phyloP scores from a whole-genome alignment of 2,888 invertebrate genomes.

The Perizoma flavofasciatum region DNA sequence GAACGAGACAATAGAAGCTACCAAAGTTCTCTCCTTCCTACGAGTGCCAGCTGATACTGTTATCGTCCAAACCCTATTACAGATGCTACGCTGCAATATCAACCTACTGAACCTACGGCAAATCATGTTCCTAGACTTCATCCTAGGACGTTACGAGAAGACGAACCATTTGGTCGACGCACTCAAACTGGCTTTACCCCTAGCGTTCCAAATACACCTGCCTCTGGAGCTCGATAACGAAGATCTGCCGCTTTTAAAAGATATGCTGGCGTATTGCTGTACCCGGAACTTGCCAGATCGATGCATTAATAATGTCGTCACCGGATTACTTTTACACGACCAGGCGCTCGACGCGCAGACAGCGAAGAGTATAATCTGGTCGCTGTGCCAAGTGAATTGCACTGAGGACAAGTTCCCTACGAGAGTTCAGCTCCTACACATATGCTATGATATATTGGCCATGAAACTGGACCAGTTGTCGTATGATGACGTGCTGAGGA shows the following conservation, averaged over 20 bases:
- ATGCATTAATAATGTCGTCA: constrained; percentile 80
- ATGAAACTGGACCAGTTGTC: constrained; percentile 68
- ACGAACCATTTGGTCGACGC: constrained; percentile 85
- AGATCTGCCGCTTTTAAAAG: constrained; percentile 76
- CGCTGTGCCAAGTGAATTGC: constrained; percentile 77
- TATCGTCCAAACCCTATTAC: constrained; percentile 85
- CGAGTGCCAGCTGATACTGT: constrained; percentile 83
- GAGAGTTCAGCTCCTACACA: constrained; percentile 78
- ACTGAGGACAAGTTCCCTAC: constrained; percentile 64
- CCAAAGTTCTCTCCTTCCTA: constrained; percentile 84
- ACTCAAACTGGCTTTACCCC: constrained; percentile 85
- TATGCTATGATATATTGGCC: constrained; percentile 76
- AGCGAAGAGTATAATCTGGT: constrained; percentile 83
- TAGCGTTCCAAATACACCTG: constrained; percentile 86
- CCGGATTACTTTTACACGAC: constrained; percentile 73
- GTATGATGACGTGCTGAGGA: constrained; percentile 77
- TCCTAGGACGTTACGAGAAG: constrained; percentile 76
- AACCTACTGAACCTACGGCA: constrained; percentile 85
- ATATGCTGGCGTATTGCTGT: constrained; percentile 82
- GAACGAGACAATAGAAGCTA: constrained; percentile 82
- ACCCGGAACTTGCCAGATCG: constrained; percentile 76
- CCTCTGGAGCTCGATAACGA: constrained; percentile 82
- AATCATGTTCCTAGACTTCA: constrained; percentile 85
- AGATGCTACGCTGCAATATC: constrained; percentile 84
- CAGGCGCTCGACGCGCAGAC: constrained; percentile 67